Conservation (phyloP, 2,888 invertebrate species). For the Xylota sylvarum region DNA sequence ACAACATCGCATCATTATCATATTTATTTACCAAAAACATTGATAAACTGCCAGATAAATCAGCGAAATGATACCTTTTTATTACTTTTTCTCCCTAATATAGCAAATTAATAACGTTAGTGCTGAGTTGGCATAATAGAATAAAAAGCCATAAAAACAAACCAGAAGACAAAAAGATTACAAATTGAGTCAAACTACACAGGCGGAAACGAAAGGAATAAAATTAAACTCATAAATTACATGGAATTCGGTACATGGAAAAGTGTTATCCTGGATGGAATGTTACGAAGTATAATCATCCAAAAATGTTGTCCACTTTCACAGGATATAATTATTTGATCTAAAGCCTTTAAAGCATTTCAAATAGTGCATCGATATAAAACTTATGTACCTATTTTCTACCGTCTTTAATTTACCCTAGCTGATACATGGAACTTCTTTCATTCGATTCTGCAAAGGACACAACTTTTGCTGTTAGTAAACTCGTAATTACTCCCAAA, state of each 20-base stretch:
- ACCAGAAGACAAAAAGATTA: slow-evolving; percentile 17
- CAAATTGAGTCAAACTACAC: slow-evolving; percentile 21
- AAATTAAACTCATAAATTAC: slow-evolving; percentile 31
- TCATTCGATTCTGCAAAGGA: slow-evolving; percentile 32
- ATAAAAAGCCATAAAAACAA: slow-evolving; percentile 46
- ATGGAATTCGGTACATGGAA: not conserved
- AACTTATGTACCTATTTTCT: too few species aligned
- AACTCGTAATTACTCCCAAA: slow-evolving; percentile 69
- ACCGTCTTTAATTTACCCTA: too few species aligned
- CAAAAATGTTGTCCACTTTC: not conserved
- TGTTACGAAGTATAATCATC: not conserved
- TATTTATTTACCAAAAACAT: slow-evolving; percentile 24
- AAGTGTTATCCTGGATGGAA: not conserved
- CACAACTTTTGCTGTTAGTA: slow-evolving; percentile 63
- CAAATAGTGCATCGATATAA: too few species aligned
- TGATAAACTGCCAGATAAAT: slow-evolving; percentile 54
- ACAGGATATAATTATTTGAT: too few species aligned
- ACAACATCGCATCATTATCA: slow-evolving; percentile 10
- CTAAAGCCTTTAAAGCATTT: too few species aligned
- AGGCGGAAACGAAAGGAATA: not conserved
- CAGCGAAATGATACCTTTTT: slow-evolving; percentile 49
- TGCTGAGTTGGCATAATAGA: slow-evolving; percentile 49
- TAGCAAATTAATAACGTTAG: slow-evolving; percentile 42
- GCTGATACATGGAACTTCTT: not conserved
- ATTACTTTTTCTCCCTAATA: slow-evolving; percentile 37